These are phyloP conservation scores for Synergus umbraculus DNA, from an alignment of 2,888 invertebrate genomes.

Conservation along the genomic window DNA sequence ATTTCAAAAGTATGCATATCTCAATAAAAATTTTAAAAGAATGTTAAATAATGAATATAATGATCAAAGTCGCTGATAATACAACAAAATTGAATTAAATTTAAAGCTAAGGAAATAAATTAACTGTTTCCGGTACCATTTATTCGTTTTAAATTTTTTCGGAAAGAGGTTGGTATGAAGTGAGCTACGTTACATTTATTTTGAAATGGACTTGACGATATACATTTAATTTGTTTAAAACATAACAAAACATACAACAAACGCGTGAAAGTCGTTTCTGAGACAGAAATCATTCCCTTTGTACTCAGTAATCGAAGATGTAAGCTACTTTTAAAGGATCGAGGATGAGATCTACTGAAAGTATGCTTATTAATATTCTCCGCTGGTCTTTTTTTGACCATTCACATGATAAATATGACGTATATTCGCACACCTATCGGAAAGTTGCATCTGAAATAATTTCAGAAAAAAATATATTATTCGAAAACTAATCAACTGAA, in stretches of 20 bases:
- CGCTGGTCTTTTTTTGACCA: neutral
- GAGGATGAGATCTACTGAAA: conserved; percentile 16
- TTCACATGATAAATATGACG: neutral
- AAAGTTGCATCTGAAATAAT: neutral
- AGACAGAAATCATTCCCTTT: neutral
- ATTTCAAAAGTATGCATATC: neutral
- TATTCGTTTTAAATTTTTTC: conserved; percentile 20
- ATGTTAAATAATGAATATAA: no score
- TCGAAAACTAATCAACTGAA: neutral
- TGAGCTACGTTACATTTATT: conserved; percentile 27
- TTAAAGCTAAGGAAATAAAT: neutral
- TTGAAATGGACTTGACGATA: conserved; percentile 20
- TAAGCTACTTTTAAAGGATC: conserved; percentile 2
- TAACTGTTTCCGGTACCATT: neutral
- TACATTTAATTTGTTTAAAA: conserved; percentile 35
- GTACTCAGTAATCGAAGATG: neutral
- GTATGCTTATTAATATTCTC: neutral
- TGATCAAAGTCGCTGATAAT: neutral
- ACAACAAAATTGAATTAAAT: neutral
- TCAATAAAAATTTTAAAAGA: neutral
- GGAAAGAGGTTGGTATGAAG: conserved; percentile 5
- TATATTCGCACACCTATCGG: neutral
- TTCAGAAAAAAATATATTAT: neutral
- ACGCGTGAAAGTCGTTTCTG: conserved; percentile 6
- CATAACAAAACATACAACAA: conserved; percentile 36